Evolutionary conservation across 2,888 invertebrate genomes (phyloP).

Genomic region (Hedychridium roseum): DNA sequence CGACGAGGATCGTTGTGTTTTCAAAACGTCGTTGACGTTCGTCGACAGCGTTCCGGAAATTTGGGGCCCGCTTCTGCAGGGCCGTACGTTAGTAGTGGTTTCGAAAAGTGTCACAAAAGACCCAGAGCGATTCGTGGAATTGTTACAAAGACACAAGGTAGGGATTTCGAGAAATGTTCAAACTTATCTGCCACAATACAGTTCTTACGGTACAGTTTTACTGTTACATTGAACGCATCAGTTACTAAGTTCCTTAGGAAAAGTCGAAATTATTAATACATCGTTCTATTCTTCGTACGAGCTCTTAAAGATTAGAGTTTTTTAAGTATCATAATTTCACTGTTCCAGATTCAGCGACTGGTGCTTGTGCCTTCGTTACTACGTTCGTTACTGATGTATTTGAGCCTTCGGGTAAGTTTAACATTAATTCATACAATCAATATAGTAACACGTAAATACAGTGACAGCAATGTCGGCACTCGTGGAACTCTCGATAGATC

Average conservation of each 20-base stretch:
- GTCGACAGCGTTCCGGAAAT: conserved; percentile 90
- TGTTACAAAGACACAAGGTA: conserved; percentile 77
- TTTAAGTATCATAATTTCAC: no score
- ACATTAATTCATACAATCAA: no score
- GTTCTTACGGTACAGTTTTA: background rate
- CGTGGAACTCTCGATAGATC: no score
- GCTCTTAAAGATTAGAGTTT: no score
- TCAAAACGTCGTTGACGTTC: conserved; percentile 91
- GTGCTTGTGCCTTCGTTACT: conserved; percentile 87
- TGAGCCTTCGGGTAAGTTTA: conserved; percentile 67
- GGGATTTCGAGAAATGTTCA: conserved; percentile 9
- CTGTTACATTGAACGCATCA: no score
- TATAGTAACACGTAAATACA: no score
- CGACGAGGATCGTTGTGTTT: conserved; percentile 77
- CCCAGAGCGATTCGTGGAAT: conserved; percentile 76
- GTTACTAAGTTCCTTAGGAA: background rate
- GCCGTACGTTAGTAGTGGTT: conserved; percentile 75
- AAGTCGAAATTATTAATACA: background rate
- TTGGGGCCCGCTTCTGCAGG: conserved; percentile 82
- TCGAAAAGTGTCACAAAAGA: conserved; percentile 78
- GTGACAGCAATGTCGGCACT: no score
- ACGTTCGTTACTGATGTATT: conserved; percentile 79
- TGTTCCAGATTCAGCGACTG: conserved; percentile 77
- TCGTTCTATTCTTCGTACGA: background rate
- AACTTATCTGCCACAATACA: background rate